A percentile compares a stretch with the other conserved stretches of the same genome.
Evolutionary conservation across 2,113 vertebrate genomes (phyloP).

Genomic region (Tauraco erythrolophus): DNA sequence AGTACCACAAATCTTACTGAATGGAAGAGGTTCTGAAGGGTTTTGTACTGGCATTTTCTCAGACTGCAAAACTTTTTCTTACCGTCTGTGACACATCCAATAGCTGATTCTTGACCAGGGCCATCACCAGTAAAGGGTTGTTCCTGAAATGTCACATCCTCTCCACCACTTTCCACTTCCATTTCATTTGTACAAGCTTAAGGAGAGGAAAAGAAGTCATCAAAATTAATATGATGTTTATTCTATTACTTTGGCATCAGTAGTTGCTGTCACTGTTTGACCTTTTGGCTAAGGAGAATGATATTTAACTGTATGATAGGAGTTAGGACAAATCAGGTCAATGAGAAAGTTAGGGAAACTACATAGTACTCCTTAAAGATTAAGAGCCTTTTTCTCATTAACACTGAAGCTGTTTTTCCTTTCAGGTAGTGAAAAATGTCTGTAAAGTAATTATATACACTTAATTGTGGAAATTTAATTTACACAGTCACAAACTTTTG

Average conservation of each 20-base stretch:
- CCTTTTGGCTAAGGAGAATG: neutral
- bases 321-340: neutral
- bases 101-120: slow-evolving; percentile 17
- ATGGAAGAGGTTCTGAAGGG: neutral
- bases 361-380: neutral
- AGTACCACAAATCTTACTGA: neutral
- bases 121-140: slow-evolving; percentile 11
- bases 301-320: neutral
- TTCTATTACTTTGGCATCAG: neutral
- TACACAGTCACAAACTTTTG: neutral
- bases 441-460: neutral
- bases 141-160: slow-evolving; percentile 53
- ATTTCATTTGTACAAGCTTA: slow-evolving; percentile 76
- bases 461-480: neutral
- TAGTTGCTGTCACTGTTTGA: neutral
- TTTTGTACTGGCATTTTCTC: neutral
- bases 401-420: neutral
- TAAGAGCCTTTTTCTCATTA: neutral
- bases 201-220: slow-evolving; percentile 31
- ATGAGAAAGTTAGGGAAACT: neutral
- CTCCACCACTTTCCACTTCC: slow-evolving; percentile 70
- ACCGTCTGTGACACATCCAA: slow-evolving; percentile 73
- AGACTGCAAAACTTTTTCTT: slow-evolving; percentile 28
- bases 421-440: neutral
- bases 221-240: neutral